phyloP scores from a whole-genome alignment of 2,113 vertebrate species.

The Tetrao urogallus region DNA sequence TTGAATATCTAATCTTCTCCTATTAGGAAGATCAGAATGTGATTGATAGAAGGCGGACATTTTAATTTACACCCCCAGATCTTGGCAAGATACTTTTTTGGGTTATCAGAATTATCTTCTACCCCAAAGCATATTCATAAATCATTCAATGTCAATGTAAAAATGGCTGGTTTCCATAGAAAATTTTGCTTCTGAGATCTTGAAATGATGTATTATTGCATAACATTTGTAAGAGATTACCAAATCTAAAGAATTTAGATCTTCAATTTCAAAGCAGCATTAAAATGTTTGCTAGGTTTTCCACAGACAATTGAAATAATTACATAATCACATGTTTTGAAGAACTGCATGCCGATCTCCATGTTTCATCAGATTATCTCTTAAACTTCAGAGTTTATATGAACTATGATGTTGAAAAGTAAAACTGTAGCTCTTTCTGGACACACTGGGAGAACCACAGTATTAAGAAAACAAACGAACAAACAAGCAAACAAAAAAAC shows the following conservation, averaged over 20 bases:
- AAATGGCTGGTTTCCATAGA: slow-evolving; percentile 52
- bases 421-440: neutral
- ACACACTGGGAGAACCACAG: neutral
- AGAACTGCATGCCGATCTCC: slow-evolving; percentile 16
- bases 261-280: slow-evolving; percentile 38
- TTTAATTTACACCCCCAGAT: slow-evolving; percentile 35
- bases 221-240: slow-evolving; percentile 48
- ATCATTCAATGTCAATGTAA: slow-evolving; percentile 70
- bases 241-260: slow-evolving; percentile 51
- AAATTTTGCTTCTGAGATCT: slow-evolving; percentile 16
- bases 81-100: slow-evolving; percentile 49
- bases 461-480: neutral
- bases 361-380: slow-evolving; percentile 17
- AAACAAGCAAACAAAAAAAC: too few species aligned
- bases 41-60: slow-evolving; percentile 59
- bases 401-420: slow-evolving; percentile 15
- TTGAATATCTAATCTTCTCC: slow-evolving; percentile 57
- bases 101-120: slow-evolving; percentile 67
- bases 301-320: neutral
- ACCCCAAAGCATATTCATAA: slow-evolving; percentile 66
- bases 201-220: slow-evolving; percentile 52
- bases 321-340: slow-evolving; percentile 21
- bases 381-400: neutral
- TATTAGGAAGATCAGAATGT: slow-evolving; percentile 46
- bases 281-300: slow-evolving; percentile 27